These are phyloP conservation scores for Rhynchonycteris naso DNA, from an alignment of 2,797 vertebrate genomes.

Conservation along the genomic window DNA sequence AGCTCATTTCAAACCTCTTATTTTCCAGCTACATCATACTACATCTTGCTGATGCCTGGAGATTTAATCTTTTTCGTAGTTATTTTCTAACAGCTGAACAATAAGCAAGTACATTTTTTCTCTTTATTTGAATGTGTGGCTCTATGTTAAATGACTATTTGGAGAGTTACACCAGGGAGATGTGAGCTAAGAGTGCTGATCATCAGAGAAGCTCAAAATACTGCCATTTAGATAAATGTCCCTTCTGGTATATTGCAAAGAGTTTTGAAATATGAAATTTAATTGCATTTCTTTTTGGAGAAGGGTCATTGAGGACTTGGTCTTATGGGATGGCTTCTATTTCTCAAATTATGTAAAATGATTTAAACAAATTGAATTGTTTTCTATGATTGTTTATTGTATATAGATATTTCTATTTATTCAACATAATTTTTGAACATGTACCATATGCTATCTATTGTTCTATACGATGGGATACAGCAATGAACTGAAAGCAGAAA, in stretches of 20 bases:
- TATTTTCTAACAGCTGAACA: conserved; percentile 51
- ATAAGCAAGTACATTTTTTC: conserved; percentile 31
- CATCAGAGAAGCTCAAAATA: conserved; percentile 35
- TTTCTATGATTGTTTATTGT: conserved; percentile 23
- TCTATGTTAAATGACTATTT: conserved; percentile 37
- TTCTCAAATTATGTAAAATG: conserved; percentile 45
- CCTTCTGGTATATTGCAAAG: conserved; percentile 48
- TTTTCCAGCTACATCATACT: background rate
- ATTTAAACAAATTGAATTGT: conserved; percentile 12
- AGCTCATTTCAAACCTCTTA: background rate
- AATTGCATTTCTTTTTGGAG: conserved; percentile 57
- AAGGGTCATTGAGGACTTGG: conserved; percentile 44
- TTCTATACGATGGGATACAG: background rate
- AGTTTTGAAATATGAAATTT: conserved; percentile 59
- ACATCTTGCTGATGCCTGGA: background rate
- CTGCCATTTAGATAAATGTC: conserved; percentile 34
- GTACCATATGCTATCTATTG: background rate
- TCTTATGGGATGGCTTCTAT: conserved; percentile 45
- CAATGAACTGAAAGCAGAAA: background rate
- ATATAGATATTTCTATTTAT: conserved; percentile 37
- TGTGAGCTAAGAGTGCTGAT: background rate
- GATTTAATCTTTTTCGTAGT: background rate
- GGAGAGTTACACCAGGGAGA: conserved; percentile 38
- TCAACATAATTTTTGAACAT: conserved; percentile 18
- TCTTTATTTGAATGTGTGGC: conserved; percentile 50